phyloP scores from a whole-genome alignment of 2,888 invertebrate species.

The Ectemnius cavifrons region DNA sequence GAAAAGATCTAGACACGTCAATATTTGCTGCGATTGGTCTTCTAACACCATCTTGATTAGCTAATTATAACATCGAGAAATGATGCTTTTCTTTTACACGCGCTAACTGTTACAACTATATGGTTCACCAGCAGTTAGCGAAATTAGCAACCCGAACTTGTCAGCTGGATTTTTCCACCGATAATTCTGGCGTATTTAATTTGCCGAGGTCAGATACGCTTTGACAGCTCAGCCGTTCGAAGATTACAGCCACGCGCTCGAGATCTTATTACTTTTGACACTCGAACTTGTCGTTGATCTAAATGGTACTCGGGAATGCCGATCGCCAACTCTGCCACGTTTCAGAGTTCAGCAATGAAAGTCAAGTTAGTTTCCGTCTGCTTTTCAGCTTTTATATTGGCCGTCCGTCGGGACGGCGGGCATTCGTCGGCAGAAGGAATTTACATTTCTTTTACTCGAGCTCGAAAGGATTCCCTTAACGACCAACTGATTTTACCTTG shows the following conservation, averaged over 20 bases:
- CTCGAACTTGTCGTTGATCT: constrained; percentile 12
- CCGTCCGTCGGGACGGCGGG: constrained; percentile 12
- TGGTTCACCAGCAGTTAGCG: constrained; percentile 5
- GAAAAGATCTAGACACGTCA: no score
- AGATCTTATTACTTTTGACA: constrained; percentile 28
- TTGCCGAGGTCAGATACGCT: constrained; percentile 5
- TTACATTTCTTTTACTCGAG: constrained; percentile 36
- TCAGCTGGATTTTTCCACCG: no score
- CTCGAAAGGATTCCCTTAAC: constrained; percentile 26
- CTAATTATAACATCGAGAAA: not conserved
- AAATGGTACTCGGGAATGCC: constrained; percentile 1
- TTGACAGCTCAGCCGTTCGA: no score
- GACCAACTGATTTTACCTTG: constrained; percentile 33
- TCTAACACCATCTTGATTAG: not conserved
- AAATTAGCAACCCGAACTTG: constrained; percentile 12
- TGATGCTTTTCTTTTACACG: not conserved
- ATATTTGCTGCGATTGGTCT: no score
- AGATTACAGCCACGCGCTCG: constrained; percentile 8
- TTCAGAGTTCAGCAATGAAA: constrained; percentile 12
- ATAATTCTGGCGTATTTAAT: constrained; percentile 15
- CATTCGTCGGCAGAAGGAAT: constrained; percentile 27
- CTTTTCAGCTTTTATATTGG: constrained; percentile 11
- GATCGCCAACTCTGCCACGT: not conserved
- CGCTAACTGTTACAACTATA: constrained; percentile 8
- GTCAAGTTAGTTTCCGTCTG: constrained; percentile 1